Conservation (phyloP, 2,797 vertebrate genomes). For the Merluccius polli region DNA sequence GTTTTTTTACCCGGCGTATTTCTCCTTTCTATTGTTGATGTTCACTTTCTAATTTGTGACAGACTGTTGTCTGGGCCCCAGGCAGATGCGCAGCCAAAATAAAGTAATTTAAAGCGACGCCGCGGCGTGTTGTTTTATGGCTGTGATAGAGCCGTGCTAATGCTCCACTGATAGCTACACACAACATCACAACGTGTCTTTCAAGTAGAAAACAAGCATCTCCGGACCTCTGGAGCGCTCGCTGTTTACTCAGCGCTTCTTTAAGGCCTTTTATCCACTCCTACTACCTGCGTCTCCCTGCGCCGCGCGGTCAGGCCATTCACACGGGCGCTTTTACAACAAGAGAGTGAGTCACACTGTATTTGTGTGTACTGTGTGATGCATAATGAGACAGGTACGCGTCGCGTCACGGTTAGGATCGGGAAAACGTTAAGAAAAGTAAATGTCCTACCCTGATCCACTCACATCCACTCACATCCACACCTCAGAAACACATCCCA, state of each 20-base stretch:
- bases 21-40: neutral
- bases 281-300: too few species aligned
- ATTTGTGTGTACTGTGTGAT: too few species aligned
- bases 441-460: neutral
- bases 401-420: too few species aligned
- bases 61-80: neutral
- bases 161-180: neutral
- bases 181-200: neutral
- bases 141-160: neutral
- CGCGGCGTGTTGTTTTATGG: neutral
- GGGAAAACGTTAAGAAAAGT: neutral
- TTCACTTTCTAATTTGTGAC: conserved; percentile 1
- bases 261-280: too few species aligned
- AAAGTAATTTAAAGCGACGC: conserved; percentile 1
- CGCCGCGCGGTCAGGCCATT: too few species aligned
- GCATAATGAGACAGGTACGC: too few species aligned
- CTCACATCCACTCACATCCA: neutral
- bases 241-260: too few species aligned
- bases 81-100: neutral
- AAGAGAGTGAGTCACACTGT: too few species aligned
- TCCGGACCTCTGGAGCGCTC: too few species aligned
- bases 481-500: neutral
- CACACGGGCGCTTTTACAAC: too few species aligned
- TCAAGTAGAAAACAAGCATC: neutral
- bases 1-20: neutral